Percentiles rank a stretch among this genome's conserved stretches.
These are phyloP conservation scores for Barypeithes pellucidus DNA, from an alignment of 2,888 invertebrate species.

Conservation along the genomic window DNA sequence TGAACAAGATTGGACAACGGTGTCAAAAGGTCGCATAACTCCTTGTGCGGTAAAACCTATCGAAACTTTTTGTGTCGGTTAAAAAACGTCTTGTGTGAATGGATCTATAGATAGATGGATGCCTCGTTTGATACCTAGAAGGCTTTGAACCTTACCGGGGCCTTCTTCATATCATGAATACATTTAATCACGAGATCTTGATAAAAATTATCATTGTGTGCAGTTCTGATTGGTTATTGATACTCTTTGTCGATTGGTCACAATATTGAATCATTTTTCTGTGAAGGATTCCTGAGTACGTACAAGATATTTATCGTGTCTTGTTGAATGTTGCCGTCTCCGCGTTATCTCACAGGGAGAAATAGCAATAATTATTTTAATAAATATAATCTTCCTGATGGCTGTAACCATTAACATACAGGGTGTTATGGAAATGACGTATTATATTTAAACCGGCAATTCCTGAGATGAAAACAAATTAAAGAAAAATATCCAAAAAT, in stretches of 20 bases:
- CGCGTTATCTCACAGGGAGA: too few relatives aligned
- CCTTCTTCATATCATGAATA: slow-evolving; percentile 36
- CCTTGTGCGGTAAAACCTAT: slow-evolving; percentile 33
- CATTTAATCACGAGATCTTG: slow-evolving; percentile 47
- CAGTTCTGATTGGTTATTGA: slow-evolving; percentile 55
- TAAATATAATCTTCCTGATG: too few relatives aligned
- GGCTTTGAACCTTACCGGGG: slow-evolving; percentile 9
- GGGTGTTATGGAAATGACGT: too few relatives aligned
- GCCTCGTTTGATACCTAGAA: too few relatives aligned
- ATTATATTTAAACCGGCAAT: too few relatives aligned
- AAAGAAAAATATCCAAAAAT: too few relatives aligned
- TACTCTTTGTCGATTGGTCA: slow-evolving; percentile 54
- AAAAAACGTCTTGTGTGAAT: slow-evolving; percentile 25
- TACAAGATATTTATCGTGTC: too few relatives aligned
- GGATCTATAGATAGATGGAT: slow-evolving; percentile 8
- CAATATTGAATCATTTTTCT: slow-evolving; percentile 50
- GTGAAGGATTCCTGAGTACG: slow-evolving; percentile 1
- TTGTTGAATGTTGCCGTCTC: too few relatives aligned
- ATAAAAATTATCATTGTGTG: slow-evolving; percentile 55
- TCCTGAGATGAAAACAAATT: too few relatives aligned
- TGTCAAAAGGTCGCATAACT: slow-evolving; percentile 44
- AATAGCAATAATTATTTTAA: too few relatives aligned
- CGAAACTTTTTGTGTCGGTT: slow-evolving; percentile 31
- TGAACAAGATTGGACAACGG: too few relatives aligned
- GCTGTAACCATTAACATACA: too few relatives aligned